A percentile compares a stretch with the other conserved stretches of the same genome.
Evolutionary conservation across 2,113 vertebrate species (phyloP).

Genomic region (Petromus typicus): DNA sequence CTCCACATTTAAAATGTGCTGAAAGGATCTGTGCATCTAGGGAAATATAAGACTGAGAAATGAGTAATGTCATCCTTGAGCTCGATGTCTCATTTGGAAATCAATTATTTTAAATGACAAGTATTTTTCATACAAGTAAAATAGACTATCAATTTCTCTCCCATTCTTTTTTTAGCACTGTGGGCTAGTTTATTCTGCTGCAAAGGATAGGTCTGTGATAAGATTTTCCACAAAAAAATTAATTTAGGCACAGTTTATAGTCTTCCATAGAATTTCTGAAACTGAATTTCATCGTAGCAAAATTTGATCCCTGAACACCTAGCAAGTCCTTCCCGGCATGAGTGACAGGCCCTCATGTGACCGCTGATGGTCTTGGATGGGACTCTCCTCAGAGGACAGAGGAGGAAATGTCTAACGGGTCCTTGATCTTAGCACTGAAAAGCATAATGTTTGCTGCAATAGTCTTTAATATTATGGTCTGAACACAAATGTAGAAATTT

Average conservation of each 20-base stretch:
- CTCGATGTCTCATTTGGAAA: constrained; percentile 11
- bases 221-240: not conserved
- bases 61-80: constrained; percentile 45
- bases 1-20: constrained; percentile 60
- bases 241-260: not conserved
- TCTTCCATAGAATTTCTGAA: not conserved
- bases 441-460: not conserved
- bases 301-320: not conserved
- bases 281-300: not conserved
- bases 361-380: not conserved
- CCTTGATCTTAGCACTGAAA: not conserved
- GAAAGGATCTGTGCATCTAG: constrained; percentile 1
- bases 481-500: not conserved
- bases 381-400: not conserved
- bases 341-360: not conserved
- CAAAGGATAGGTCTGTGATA: not conserved
- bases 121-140: constrained; percentile 45
- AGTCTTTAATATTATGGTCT: not conserved
- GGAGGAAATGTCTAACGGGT: not conserved
- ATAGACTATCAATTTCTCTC: not conserved
- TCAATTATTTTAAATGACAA: constrained; percentile 64
- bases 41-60: constrained; percentile 53
- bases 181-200: not conserved
- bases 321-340: not conserved
- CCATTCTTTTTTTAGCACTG: not conserved